Evolutionary conservation across 2,797 vertebrate genomes (phyloP), one percentile per base, ranked within the genome.

Genomic region (Typhlichthys subterraneus): DNA sequence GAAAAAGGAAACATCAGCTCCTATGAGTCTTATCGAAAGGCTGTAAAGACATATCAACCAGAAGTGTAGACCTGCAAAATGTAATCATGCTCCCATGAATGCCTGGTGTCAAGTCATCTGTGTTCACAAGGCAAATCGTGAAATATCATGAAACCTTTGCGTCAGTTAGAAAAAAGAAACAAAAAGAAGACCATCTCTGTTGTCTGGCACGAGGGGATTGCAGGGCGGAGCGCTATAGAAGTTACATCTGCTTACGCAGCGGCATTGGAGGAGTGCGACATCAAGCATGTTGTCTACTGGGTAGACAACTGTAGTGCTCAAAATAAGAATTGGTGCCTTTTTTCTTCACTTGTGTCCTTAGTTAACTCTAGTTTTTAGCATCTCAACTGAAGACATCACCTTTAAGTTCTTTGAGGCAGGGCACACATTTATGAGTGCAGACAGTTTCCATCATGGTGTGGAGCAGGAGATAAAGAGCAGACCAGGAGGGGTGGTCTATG

Each of bases 1-100:
- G 45, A 69, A 31, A 69, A 69, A 53, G 67, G 65, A 11, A 55
- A 67, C 29, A 13, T 10, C 51, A 61, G 65, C 45, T 59, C 61
- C 1, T 58, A 61, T 52, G 69, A 65, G 11, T n/a, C 62, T 5
- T 65, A 63, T 19, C 23, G 57, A 14, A 57, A 63, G 54, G 49
- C 17, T 17, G 38, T 69, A 9, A 63, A 10, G 12, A 15, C 11
- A 17, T 17, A 17, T 29, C 61, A 14, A 42, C 55, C 48, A 10
- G 42, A 8, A 63, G 61, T 31, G 61, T 47, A 12, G 45, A 47
- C 19, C 61, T 63, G 19, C 19, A 19, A 19, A 19, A 19, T 1
- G 1, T 19, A 19, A 19, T 19, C 19, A 2, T 19, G 19, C 11
- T 49, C 4, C 47, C 47, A 49, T 7, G 47, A 5, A 57, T 49